Percentiles rank a stretch among this genome's conserved stretches.
These are phyloP conservation scores for Argyrosomus regius DNA, from an alignment of 2,797 vertebrate species.

Conservation along the genomic window DNA sequence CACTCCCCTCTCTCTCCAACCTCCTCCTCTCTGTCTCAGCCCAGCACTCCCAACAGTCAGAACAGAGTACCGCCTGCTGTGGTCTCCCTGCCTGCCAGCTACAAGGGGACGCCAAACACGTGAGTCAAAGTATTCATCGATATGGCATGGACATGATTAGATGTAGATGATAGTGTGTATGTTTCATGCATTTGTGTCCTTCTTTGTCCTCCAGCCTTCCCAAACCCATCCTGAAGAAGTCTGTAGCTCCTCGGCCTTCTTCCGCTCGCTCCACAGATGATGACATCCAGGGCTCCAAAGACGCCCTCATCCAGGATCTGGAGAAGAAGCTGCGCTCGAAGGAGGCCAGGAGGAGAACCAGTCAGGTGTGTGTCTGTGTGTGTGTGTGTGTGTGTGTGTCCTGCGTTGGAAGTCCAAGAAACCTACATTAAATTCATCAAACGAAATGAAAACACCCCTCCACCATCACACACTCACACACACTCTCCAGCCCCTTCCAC, in stretches of 20 bases:
- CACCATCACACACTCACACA: background rate
- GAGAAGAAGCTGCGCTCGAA: constrained; percentile 95
- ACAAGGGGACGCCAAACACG: constrained; percentile 76
- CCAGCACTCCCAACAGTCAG: constrained; percentile 45
- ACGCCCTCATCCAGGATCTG: constrained; percentile 96
- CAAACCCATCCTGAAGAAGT: constrained; percentile 89
- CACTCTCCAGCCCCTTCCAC: background rate
- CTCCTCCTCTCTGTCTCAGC: constrained; percentile 45
- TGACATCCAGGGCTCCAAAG: constrained; percentile 96
- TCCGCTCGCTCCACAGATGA: constrained; percentile 90
- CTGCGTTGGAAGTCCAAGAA: background rate
- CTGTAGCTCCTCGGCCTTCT: constrained; percentile 82
- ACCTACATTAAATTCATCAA: background rate
- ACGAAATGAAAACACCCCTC: background rate
- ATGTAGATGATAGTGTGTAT: no score
- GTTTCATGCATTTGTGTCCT: no score
- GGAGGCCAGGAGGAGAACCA: constrained; percentile 90
- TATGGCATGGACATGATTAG: background rate
- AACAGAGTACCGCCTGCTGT: constrained; percentile 66
- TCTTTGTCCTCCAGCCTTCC: constrained; percentile 83
- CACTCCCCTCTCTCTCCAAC: constrained; percentile 51
- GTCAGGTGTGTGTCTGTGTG: constrained; percentile 84
- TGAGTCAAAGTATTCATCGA: constrained; percentile 63
- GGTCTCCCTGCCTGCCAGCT: constrained; percentile 77
- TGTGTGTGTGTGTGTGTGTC: background rate